Conservation (phyloP, 2,888 invertebrate species). For the Acholoe squamosa region DNA sequence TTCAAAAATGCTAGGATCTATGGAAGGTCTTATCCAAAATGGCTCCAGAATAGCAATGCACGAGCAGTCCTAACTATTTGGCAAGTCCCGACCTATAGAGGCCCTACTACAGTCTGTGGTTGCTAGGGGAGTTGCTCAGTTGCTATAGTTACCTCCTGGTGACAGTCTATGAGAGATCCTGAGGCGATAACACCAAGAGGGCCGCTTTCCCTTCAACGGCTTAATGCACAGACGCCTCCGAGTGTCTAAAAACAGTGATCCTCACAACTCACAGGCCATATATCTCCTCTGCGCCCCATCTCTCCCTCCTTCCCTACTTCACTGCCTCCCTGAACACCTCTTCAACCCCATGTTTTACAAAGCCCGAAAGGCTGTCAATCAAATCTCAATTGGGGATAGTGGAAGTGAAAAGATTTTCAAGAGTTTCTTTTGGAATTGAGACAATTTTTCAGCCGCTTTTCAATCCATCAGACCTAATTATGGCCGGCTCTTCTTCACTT, state of each 20-base stretch:
- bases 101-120: neutral
- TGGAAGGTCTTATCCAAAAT: too few species aligned
- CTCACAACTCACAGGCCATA: too few species aligned
- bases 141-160: neutral
- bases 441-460: neutral
- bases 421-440: neutral
- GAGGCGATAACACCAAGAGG: neutral
- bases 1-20: too few species aligned
- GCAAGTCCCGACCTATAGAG: too few species aligned
- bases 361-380: neutral
- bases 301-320: neutral
- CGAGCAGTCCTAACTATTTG: too few species aligned
- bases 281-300: neutral
- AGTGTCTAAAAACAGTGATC: too few species aligned
- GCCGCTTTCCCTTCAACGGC: neutral
- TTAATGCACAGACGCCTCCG: too few species aligned
- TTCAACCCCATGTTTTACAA: neutral
- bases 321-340: neutral
- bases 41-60: too few species aligned
- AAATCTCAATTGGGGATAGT: constrained; percentile 11
- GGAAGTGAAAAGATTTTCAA: neutral
- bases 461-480: constrained; percentile 27
- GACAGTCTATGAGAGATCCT: neutral
- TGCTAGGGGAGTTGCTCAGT: neutral
- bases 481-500: neutral